phyloP scores from a whole-genome alignment of 2,888 invertebrate genomes.

The Odontomyia ornata region DNA sequence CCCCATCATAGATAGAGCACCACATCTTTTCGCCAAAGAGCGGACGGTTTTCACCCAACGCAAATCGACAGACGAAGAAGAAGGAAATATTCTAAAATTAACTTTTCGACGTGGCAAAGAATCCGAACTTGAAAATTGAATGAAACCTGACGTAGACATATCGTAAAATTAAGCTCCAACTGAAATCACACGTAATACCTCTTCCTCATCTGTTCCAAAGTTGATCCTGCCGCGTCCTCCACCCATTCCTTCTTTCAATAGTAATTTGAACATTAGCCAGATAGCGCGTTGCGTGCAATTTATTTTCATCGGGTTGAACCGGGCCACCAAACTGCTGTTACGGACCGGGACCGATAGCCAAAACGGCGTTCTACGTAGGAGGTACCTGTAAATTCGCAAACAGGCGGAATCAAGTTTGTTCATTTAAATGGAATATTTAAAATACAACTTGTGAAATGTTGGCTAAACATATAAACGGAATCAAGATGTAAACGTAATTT shows the following conservation, averaged over 20 bases:
- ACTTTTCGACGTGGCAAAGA: conserved; percentile 8
- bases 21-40: no score
- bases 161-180: conserved; percentile 8
- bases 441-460: no score
- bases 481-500: no score
- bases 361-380: no score
- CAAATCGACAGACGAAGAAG: neutral
- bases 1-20: no score
- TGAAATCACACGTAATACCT: neutral
- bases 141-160: conserved; percentile 37
- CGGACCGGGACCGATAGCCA: no score
- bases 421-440: no score
- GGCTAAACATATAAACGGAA: no score
- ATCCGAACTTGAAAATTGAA: conserved; percentile 34
- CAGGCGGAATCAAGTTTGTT: no score
- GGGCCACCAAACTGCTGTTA: neutral
- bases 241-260: neutral
- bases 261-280: conserved; percentile 5
- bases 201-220: no score
- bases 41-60: no score
- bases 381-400: no score
- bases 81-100: conserved; percentile 14
- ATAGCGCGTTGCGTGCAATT: neutral
- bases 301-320: neutral
- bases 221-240: neutral